These are phyloP conservation scores for Himalopsyche anomala DNA, from an alignment of 2,888 invertebrate genomes.

Conservation along the genomic window DNA sequence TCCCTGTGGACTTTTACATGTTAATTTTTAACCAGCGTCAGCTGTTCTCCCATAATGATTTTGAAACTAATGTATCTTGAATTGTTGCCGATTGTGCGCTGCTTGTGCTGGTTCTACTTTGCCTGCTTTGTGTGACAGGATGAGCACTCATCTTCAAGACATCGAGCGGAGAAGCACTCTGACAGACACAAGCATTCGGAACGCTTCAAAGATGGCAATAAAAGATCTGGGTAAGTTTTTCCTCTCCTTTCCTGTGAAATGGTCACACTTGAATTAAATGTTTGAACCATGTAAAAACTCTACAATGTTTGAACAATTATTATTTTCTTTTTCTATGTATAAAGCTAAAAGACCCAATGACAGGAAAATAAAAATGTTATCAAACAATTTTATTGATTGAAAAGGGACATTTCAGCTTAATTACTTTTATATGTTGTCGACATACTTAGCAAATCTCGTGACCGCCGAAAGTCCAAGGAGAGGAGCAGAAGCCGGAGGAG, in stretches of 20 bases:
- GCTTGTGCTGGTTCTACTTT: slow-evolving; percentile 79
- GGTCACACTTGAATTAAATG: too few species aligned
- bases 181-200: slow-evolving; percentile 69
- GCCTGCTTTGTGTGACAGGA: slow-evolving; percentile 79
- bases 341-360: too few species aligned
- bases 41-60: slow-evolving; percentile 50
- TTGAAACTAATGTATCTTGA: slow-evolving; percentile 59
- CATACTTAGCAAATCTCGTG: slow-evolving; percentile 71
- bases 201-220: slow-evolving; percentile 71
- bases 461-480: slow-evolving; percentile 77
- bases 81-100: slow-evolving; percentile 70
- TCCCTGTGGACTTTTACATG: neutral
- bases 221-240: slow-evolving; percentile 61
- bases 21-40: slow-evolving; percentile 43
- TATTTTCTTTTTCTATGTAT: too few species aligned
- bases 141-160: slow-evolving; percentile 77
- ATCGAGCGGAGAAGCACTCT: slow-evolving; percentile 76
- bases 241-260: neutral
- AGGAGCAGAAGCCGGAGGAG: slow-evolving; percentile 71
- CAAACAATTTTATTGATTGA: too few species aligned
- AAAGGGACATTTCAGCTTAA: too few species aligned
- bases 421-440: neutral
- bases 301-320: too few species aligned
- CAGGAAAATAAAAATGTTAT: too few species aligned
- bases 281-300: too few species aligned